Conservation (phyloP, 2,888 invertebrate species). For the Macrophya annulata region DNA sequence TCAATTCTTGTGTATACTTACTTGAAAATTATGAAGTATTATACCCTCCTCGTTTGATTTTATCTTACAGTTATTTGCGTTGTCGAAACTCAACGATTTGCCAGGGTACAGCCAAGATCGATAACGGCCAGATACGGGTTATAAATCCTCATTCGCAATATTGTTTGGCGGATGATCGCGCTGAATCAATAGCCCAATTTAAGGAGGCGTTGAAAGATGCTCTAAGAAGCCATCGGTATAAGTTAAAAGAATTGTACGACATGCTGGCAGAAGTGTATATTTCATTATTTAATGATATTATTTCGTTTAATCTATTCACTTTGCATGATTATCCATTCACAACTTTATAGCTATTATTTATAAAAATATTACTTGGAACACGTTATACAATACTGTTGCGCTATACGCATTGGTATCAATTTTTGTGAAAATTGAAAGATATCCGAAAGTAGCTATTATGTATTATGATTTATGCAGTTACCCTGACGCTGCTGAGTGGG, state of each 20-base stretch:
- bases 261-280: neutral
- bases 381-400: no score
- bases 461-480: neutral
- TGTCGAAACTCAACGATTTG: constrained; percentile 54
- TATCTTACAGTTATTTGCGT: constrained; percentile 54
- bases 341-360: neutral
- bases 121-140: constrained; percentile 14
- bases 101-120: constrained; percentile 46
- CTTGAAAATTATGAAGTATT: neutral
- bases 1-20: neutral
- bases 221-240: constrained; percentile 50
- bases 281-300: neutral
- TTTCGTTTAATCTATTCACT: neutral
- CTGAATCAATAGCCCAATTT: constrained; percentile 40
- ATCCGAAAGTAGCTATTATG: neutral
- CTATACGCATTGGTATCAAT: neutral
- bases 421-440: no score
- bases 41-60: constrained; percentile 1
- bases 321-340: neutral
- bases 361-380: neutral
- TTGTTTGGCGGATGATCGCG: constrained; percentile 49
- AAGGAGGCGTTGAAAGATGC: constrained; percentile 51
- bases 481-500: constrained; percentile 7
- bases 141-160: constrained; percentile 54
- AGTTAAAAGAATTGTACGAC: constrained; percentile 29